Conservation (phyloP, 2,797 vertebrate species). For the Phrynocephalus vlangalii region DNA sequence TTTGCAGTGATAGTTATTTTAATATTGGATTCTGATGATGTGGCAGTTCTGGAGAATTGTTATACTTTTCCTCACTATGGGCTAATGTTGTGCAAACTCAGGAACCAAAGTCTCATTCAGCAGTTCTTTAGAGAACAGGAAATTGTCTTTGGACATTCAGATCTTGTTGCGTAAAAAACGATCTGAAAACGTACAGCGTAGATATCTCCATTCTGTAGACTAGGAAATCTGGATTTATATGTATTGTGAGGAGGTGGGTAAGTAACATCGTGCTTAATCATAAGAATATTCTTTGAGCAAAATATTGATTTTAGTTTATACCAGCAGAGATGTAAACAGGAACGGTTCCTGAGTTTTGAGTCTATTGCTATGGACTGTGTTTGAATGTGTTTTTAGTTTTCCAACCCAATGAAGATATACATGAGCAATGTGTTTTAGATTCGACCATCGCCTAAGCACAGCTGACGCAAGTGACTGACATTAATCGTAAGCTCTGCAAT, state of each 20-base stretch:
- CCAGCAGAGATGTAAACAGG: not conserved
- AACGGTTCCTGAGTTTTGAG: not conserved
- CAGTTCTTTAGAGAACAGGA: slow-evolving; percentile 25
- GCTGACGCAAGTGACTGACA: not conserved
- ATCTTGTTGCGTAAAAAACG: slow-evolving; percentile 10
- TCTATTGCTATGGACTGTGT: no score
- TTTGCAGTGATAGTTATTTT: slow-evolving; percentile 16
- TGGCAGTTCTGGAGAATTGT: not conserved
- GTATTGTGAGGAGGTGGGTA: no score
- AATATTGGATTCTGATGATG: not conserved
- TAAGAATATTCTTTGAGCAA: not conserved
- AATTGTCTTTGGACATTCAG: slow-evolving; percentile 13
- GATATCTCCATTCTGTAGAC: not conserved
- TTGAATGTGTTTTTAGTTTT: not conserved
- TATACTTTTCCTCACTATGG: not conserved
- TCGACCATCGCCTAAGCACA: not conserved
- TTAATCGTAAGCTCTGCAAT: not conserved
- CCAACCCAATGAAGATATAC: not conserved
- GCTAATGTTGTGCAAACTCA: not conserved
- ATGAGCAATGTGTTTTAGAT: not conserved
- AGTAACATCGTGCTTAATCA: not conserved
- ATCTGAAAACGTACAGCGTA: not conserved
- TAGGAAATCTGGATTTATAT: not conserved
- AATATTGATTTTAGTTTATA: not conserved
- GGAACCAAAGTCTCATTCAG: not conserved